A percentile compares a stretch with the other conserved stretches of the same genome.
phyloP scores from a whole-genome alignment of 2,888 invertebrate genomes.

The Brassicogethes aeneus region DNA sequence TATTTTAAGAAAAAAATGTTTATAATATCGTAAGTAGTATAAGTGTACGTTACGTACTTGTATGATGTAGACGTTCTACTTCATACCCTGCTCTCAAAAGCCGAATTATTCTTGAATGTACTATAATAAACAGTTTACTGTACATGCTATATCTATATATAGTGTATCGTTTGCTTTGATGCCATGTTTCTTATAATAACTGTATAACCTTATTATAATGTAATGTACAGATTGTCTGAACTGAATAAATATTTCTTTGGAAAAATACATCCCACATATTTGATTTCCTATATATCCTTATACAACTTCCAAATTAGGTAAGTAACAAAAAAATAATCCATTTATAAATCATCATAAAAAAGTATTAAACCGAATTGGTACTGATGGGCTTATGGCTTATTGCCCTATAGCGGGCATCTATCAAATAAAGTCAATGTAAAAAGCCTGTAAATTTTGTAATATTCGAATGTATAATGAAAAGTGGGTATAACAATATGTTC shows the following conservation, averaged over 20 bases:
- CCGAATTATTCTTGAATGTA: conserved; percentile 38
- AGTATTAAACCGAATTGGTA: background rate
- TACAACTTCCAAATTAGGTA: background rate
- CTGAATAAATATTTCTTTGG: conserved; percentile 45
- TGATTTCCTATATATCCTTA: conserved; percentile 6
- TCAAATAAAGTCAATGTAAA: conserved; percentile 1
- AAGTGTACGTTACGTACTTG: conserved; percentile 34
- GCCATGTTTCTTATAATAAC: conserved; percentile 42
- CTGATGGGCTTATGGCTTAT: background rate
- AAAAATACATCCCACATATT: conserved; percentile 19
- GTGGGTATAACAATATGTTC: conserved; percentile 40
- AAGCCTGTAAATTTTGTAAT: conserved; percentile 22
- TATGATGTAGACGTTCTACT: conserved; percentile 32
- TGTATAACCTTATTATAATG: conserved; percentile 41
- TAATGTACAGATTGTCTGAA: conserved; percentile 45
- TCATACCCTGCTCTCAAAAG: conserved; percentile 33
- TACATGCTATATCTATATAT: conserved; percentile 28
- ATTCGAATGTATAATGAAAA: conserved; percentile 34
- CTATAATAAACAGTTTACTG: conserved; percentile 36
- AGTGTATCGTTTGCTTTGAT: conserved; percentile 40
- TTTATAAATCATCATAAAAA: too few relatives aligned
- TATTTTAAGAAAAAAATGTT: conserved; percentile 28
- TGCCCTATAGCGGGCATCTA: background rate
- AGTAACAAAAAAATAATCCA: too few relatives aligned
- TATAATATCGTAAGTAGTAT: conserved; percentile 32